Evolutionary conservation across 2,888 invertebrate species (phyloP).

Genomic region (Sminthurinus aureus): DNA sequence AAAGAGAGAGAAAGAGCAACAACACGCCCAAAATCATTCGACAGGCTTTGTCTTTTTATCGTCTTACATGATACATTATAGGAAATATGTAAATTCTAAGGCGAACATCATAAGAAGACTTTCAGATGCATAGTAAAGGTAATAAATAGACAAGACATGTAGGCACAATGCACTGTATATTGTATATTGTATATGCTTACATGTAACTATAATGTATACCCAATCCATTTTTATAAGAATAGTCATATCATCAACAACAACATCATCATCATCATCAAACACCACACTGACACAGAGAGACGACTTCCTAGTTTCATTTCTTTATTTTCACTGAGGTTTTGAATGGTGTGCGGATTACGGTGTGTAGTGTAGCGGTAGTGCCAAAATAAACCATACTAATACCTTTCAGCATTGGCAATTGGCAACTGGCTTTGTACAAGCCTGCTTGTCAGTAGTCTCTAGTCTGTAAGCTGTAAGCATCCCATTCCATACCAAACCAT

Average conservation of each 20-base stretch:
- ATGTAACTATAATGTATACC: background rate
- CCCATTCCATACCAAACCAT: no score
- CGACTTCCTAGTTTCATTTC: conserved; percentile 27
- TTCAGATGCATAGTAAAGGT: background rate
- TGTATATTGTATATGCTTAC: background rate
- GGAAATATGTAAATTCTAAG: no score
- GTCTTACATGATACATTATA: background rate
- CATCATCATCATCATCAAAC: no score
- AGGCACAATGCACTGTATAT: background rate
- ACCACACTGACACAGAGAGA: conserved; percentile 8
- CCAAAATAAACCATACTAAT: conserved; percentile 33
- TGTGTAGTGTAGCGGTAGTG: background rate
- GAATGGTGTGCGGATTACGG: background rate
- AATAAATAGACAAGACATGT: background rate
- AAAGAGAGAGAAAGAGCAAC: background rate
- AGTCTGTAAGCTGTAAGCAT: no score
- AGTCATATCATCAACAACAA: background rate
- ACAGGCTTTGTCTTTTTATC: conserved; percentile 9
- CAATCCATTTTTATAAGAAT: background rate
- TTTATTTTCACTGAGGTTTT: background rate
- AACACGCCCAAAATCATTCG: conserved; percentile 19
- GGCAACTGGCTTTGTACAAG: background rate
- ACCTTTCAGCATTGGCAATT: conserved; percentile 17
- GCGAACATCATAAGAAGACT: background rate
- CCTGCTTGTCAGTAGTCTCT: no score